Base-by-base conservation (phyloP, 1,140 invertebrate genomes). In the Adelges cooleyi region DNA sequence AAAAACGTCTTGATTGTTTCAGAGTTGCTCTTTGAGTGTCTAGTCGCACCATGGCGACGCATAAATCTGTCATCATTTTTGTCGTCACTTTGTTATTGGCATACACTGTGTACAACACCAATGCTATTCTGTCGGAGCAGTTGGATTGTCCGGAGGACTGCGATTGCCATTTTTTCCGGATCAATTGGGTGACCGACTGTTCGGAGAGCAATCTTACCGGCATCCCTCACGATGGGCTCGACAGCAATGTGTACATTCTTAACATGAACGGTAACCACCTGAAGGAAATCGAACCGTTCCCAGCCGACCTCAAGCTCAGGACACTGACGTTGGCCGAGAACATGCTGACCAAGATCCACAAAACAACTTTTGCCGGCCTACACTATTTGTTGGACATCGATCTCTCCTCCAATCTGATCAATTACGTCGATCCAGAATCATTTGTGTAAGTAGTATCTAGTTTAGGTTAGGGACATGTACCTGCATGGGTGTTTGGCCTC, bases 181-280 rank as follows among this genome's bases (percentile, higher is more conserved):
- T 86, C 71, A 86, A 86, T 73, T 86, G 83, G 84, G 84, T 86
- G 66, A 86, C 84, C 1, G 85, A 86, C 69, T 86, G 85, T 70
- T 86, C 85, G 0, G 83, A 86, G 70, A 86, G 83, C 72, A 85
- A 86, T 72, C 75, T 86, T n/a, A 86, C 84, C 2, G 77, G 77
- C 53, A 80, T 86, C 20, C 84, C 84, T 0, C 82, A 84, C 67
- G 71, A 72, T 46, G 71, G 71, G 3, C 77, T 86, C 33, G 85
- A 84, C 71, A 76, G 77, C 15, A 84, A 84, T 71, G 83, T 86
- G 8, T 86, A 86, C 73, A 77, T 85, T 65, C 73, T 86, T 65
- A 84, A 86, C 71, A 77, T 86, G 75, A 86, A 85, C 70, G 82
- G 82, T 36, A 86, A 86, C 72, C 81, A 81, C 67, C 78, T 86